Evolutionary conservation across 1,140 invertebrate species (phyloP), one percentile per base, ranked within the genome.

Genomic region (Euwallacea similis): DNA sequence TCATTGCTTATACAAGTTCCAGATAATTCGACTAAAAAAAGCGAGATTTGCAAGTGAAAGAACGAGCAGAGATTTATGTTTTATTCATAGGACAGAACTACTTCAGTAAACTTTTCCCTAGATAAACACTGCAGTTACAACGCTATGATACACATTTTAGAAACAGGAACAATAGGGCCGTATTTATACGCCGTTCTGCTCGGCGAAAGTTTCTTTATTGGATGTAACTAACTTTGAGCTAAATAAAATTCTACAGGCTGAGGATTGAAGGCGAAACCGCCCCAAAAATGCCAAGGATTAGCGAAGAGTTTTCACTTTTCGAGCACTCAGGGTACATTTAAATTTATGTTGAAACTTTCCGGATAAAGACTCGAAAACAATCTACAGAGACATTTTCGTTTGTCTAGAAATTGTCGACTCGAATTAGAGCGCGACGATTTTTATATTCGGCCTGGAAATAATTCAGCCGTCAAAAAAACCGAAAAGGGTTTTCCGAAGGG

Each of bases 361-460:
- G 21, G 21, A 33, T 33, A 33, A 33, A 33, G 1, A 33, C 21
- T 33, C 21, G 21, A 33, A 33, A 33, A 33, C 21, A 33, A 33
- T 33, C 21, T 33, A 33, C 21, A 33, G 21, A 33, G 21, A 33
- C 21, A 33, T 33, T 33, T 33, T 33, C 21, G 21, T 33, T 33
- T 33, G 21, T 33, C 21, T 33, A 33, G 21, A 33, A 33, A 33
- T 33, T 33, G 21, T 33, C 21, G 21, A 33, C 21, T 33, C 21
- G 21, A 33, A 33, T 33, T 33, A 33, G 21, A 33, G 21, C 21
- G 21, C 21, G 42, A 41, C 16, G 42, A 21, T 41, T 69, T 62
- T 42, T 62, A 9, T 43, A 62, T 64, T 61, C 47, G 58, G 62
- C 43, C 47, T 64, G 62, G 63, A 71, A 71, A 62, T 71, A 62